Evolutionary conservation across 2,888 invertebrate genomes (phyloP).

Genomic region (Drosophila tanythrix): DNA sequence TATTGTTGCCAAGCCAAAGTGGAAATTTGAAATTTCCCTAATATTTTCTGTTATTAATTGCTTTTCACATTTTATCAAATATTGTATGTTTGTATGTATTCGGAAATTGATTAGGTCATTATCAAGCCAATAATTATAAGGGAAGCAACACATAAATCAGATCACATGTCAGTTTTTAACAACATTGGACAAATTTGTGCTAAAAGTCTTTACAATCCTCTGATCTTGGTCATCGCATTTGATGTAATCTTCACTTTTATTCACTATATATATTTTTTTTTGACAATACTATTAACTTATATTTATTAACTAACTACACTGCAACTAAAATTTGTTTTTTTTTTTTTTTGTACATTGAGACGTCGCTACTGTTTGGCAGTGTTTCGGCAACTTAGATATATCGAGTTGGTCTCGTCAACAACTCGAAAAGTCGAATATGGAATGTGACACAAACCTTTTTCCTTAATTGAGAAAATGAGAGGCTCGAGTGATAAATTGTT

Average conservation of each 20-base stretch:
- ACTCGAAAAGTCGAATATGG: neutral
- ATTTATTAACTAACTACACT: neutral
- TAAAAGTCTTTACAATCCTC: neutral
- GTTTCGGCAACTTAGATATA: constrained; percentile 7
- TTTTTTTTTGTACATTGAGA: neutral
- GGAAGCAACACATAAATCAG: constrained; percentile 43
- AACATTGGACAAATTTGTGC: neutral
- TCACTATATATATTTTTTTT: too few species aligned
- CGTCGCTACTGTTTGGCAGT: neutral
- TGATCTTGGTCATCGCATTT: neutral
- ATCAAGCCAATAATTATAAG: constrained; percentile 56
- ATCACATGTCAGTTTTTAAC: constrained; percentile 60
- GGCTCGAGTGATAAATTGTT: constrained; percentile 31
- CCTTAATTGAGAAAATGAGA: constrained; percentile 60
- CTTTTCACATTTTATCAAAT: constrained; percentile 15
- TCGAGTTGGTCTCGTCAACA: neutral
- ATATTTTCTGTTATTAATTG: constrained; percentile 9
- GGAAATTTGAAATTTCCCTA: neutral
- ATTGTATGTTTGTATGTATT: neutral
- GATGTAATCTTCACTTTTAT: neutral
- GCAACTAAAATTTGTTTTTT: neutral
- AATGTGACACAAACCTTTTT: constrained; percentile 61
- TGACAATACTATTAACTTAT: too few species aligned
- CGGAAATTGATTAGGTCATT: constrained; percentile 49
- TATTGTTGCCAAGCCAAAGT: constrained; percentile 16